Evolutionary conservation across 2,113 vertebrate genomes (phyloP).

Genomic region (Petromus typicus): DNA sequence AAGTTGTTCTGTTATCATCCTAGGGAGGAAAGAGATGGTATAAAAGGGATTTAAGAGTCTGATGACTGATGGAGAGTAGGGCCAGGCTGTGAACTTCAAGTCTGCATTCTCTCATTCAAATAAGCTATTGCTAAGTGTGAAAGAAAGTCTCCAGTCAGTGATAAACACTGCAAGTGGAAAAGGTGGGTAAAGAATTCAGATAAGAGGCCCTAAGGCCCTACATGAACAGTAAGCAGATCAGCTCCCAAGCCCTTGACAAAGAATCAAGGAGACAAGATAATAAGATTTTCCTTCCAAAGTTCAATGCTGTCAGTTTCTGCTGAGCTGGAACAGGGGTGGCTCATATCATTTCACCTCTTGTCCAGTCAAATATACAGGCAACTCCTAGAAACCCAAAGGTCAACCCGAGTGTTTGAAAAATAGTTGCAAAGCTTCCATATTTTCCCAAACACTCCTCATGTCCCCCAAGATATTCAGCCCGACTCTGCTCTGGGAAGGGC

Average conservation of each 20-base stretch:
- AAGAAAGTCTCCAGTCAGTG: neutral
- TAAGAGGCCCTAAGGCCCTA: neutral
- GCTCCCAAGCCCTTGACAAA: neutral
- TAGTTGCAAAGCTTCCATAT: neutral
- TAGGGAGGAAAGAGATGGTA: neutral
- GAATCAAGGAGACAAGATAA: slow-evolving; percentile 47
- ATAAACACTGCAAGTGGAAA: neutral
- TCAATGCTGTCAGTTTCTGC: slow-evolving; percentile 27
- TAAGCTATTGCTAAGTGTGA: neutral
- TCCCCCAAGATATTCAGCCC: neutral
- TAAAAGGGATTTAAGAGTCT: neutral
- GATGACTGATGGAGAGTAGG: neutral
- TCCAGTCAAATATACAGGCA: neutral
- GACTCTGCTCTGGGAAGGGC: neutral
- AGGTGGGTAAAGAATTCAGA: neutral
- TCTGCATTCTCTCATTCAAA: neutral
- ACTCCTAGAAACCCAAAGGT: neutral
- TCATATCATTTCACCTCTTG: slow-evolving; percentile 40
- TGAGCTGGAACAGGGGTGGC: neutral
- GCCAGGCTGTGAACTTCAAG: neutral
- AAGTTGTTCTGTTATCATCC: neutral
- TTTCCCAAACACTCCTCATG: neutral
- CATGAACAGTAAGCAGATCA: neutral
- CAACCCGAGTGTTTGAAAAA: neutral
- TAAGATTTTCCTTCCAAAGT: slow-evolving; percentile 64